Conservation (phyloP, 2,888 invertebrate species). For the Chymomyza procnemis region DNA sequence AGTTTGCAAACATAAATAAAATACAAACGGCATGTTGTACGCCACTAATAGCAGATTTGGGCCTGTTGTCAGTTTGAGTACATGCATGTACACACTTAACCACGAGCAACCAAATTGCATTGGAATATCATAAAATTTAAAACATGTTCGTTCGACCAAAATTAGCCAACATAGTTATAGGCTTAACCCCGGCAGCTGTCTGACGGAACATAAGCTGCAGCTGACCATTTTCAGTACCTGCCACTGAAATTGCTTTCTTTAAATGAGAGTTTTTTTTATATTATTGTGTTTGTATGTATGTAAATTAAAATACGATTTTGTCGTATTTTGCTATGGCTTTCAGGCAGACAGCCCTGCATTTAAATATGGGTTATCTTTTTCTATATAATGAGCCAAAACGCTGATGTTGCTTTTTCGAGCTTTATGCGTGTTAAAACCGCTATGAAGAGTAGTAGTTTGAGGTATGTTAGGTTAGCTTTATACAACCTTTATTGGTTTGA, state of each 20-base stretch:
- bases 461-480: background rate
- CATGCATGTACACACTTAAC: background rate
- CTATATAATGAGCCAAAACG: background rate
- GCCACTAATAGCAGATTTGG: conserved; percentile 55
- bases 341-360: background rate
- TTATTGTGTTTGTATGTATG: background rate
- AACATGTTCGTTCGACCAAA: background rate
- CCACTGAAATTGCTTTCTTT: no score
- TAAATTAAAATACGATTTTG: background rate
- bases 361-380: background rate
- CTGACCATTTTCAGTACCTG: background rate
- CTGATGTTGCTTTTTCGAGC: background rate
- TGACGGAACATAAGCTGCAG: background rate
- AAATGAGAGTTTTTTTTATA: no score
- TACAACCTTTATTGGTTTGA: no score
- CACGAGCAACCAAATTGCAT: background rate
- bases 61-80: background rate
- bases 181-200: no score
- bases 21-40: no score
- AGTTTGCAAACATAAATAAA: no score
- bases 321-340: background rate
- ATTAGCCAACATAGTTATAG: background rate
- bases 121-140: conserved; percentile 4
- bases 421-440: background rate
- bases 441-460: background rate